Evolutionary conservation across 1,140 invertebrate species (phyloP).

Genomic region (Pinna nobilis): DNA sequence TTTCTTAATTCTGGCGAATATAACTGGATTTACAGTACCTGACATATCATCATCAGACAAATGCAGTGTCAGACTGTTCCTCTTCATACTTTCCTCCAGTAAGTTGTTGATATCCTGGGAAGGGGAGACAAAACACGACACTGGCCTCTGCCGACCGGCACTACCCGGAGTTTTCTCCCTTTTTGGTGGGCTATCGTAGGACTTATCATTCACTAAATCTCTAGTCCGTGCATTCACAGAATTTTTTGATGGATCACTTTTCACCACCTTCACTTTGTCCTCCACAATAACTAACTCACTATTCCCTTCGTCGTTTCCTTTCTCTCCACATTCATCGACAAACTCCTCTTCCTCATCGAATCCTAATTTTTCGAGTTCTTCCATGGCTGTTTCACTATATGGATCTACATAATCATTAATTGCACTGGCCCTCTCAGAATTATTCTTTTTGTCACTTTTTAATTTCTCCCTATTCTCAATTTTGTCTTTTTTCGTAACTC

Average conservation of each 20-base stretch:
- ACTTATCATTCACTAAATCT: too few relatives aligned
- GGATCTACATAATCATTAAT: slow-evolving; percentile 78
- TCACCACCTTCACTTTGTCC: not conserved
- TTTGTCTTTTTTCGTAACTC: slow-evolving; percentile 14
- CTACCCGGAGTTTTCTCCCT: not conserved
- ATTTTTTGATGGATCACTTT: slow-evolving; percentile 15
- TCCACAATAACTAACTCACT: slow-evolving; percentile 17
- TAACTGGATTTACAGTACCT: slow-evolving; percentile 20
- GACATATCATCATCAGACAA: slow-evolving; percentile 58
- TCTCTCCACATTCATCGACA: slow-evolving; percentile 17
- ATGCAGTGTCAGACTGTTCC: slow-evolving; percentile 49
- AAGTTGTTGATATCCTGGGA: slow-evolving; percentile 15
- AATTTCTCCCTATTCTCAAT: slow-evolving; percentile 5
- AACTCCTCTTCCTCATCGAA: slow-evolving; percentile 54
- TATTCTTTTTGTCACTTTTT: not conserved
- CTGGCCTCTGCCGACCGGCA: slow-evolving; percentile 45
- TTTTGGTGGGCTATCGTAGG: not conserved
- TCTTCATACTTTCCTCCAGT: slow-evolving; percentile 52
- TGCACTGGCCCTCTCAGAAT: slow-evolving; percentile 89
- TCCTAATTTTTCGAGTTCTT: slow-evolving; percentile 68
- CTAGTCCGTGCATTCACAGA: too few relatives aligned
- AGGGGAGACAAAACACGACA: slow-evolving; percentile 60
- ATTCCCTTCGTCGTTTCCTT: slow-evolving; percentile 2
- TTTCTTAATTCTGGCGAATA: not conserved
- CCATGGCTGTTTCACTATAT: slow-evolving; percentile 70